phyloP scores from a whole-genome alignment of 1,140 invertebrate genomes.

The Drosophila asahinai region DNA sequence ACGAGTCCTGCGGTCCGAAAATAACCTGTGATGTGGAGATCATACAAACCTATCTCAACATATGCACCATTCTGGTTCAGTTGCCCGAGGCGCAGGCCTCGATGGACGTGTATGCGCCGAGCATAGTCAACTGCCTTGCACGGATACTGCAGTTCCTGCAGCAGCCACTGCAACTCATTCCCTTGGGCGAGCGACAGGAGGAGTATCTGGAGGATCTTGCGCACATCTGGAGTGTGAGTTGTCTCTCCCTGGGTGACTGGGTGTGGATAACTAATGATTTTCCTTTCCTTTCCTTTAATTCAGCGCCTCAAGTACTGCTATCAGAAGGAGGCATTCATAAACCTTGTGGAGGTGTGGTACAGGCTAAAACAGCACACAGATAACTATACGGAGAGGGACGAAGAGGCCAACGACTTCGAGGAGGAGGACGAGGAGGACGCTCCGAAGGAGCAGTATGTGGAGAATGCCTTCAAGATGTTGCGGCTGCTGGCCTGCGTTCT shows the following conservation, averaged over 20 bases:
- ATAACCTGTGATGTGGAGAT: conserved; percentile 72
- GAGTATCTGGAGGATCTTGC: conserved; percentile 78
- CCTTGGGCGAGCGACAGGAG: conserved; percentile 66
- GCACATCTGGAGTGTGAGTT: conserved; percentile 72
- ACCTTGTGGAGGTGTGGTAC: conserved; percentile 50
- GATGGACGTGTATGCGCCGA: conserved; percentile 58
- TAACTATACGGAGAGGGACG: conserved; percentile 55
- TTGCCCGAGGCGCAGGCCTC: conserved; percentile 65
- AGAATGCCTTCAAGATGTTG: conserved; percentile 64
- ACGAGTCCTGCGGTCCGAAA: conserved; percentile 44
- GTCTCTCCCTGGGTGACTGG: not conserved
- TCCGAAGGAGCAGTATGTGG: conserved; percentile 63
- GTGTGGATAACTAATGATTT: not conserved
- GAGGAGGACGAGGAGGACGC: conserved; percentile 70
- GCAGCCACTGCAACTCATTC: conserved; percentile 61
- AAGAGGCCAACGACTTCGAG: conserved; percentile 62
- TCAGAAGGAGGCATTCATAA: conserved; percentile 52
- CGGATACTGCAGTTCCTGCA: conserved; percentile 66
- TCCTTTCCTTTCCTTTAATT: not conserved
- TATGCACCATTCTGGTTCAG: conserved; percentile 81
- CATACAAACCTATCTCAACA: conserved; percentile 81
- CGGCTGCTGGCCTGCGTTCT: conserved; percentile 59
- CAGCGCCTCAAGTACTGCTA: conserved; percentile 69
- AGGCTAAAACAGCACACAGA: conserved; percentile 56
- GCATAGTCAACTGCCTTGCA: conserved; percentile 63